phyloP scores from a whole-genome alignment of 2,888 invertebrate species.

The Eupithecia insigniata region DNA sequence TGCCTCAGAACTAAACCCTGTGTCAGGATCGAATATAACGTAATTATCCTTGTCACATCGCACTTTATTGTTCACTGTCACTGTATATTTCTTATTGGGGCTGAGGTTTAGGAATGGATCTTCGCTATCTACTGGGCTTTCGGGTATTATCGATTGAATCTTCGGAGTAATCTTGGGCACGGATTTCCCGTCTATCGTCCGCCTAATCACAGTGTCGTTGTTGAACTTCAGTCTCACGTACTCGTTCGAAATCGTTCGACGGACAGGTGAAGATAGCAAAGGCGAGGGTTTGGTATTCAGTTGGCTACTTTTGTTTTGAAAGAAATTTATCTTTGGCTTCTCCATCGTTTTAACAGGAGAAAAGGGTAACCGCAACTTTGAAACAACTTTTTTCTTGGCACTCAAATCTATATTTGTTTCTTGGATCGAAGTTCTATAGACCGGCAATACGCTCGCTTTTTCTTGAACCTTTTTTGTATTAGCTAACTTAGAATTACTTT shows the following conservation, averaged over 20 bases:
- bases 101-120: conserved; percentile 79
- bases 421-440: conserved; percentile 70
- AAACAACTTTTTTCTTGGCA: conserved; percentile 66
- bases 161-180: conserved; percentile 79
- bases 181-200: conserved; percentile 77
- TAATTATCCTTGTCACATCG: conserved; percentile 83
- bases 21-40: conserved; percentile 79
- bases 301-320: conserved; percentile 67
- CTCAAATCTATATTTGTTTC: conserved; percentile 61
- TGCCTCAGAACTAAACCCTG: conserved; percentile 72
- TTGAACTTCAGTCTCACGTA: conserved; percentile 77
- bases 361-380: conserved; percentile 77
- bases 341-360: conserved; percentile 75
- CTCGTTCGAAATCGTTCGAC: conserved; percentile 81
- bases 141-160: conserved; percentile 81
- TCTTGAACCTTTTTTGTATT: conserved; percentile 59
- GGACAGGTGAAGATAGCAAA: conserved; percentile 70
- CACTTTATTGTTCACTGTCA: conserved; percentile 80
- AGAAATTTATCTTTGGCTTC: conserved; percentile 76
- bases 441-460: conserved; percentile 71
- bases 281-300: conserved; percentile 69
- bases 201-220: conserved; percentile 74
- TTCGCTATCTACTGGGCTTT: conserved; percentile 79
- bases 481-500: conserved; percentile 55
- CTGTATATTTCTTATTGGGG: conserved; percentile 82